Conservation (phyloP, 1,140 invertebrate genomes). For the Leptonema lineaticorne region DNA sequence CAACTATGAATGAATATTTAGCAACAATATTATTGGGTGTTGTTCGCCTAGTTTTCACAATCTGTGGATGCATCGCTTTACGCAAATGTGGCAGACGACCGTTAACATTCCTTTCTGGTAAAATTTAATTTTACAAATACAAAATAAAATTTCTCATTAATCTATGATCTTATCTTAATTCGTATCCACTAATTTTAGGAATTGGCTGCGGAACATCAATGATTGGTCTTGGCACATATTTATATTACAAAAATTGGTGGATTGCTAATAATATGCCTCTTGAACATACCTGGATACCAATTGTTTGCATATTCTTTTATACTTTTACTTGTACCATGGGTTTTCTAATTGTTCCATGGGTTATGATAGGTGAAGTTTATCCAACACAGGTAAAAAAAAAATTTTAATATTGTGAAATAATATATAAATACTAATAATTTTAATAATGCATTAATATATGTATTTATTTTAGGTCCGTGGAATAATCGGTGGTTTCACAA, state of each 20-base stretch:
- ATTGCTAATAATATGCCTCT: conserved; percentile 46
- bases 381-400: conserved; percentile 53
- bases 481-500: conserved; percentile 66
- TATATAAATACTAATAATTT: not conserved
- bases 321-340: conserved; percentile 66
- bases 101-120: conserved; percentile 67
- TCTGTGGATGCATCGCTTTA: conserved; percentile 63
- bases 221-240: conserved; percentile 61
- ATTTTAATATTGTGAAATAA: not conserved
- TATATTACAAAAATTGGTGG: conserved; percentile 59
- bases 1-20: conserved; percentile 61
- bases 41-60: conserved; percentile 62
- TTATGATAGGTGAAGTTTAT: conserved; percentile 74
- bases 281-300: conserved; percentile 62
- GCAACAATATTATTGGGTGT: conserved; percentile 70
- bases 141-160: not conserved
- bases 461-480: conserved; percentile 60
- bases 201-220: conserved; percentile 66
- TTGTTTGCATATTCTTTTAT: conserved; percentile 63
- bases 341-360: conserved; percentile 70
- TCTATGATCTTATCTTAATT: not conserved
- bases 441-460: conserved; percentile 23
- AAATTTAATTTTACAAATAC: conserved; percentile 35
- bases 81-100: conserved; percentile 64
- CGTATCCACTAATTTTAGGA: conserved; percentile 47